phyloP scores from a whole-genome alignment of 1,140 invertebrate species.

The Diprion similis region DNA sequence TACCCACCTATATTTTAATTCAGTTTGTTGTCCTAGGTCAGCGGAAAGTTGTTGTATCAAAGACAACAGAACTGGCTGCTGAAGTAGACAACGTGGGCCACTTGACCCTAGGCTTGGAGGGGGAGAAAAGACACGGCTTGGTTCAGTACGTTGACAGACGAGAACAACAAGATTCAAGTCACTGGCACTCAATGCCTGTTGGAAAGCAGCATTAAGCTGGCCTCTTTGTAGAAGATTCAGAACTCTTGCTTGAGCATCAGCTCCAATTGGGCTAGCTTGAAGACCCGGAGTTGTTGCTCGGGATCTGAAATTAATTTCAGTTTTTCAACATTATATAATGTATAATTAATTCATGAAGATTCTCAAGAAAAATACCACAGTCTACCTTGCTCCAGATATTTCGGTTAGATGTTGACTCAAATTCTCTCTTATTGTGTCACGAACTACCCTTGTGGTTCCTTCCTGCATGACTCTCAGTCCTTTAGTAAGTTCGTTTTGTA shows the following conservation, averaged over 20 bases:
- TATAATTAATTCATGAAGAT: background rate
- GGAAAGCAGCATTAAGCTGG: conserved; percentile 86
- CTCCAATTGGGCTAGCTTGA: conserved; percentile 41
- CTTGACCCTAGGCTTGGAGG: conserved; percentile 59
- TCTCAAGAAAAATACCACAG: background rate
- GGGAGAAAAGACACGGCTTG: conserved; percentile 78
- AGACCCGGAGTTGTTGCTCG: conserved; percentile 63
- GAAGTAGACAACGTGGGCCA: conserved; percentile 52
- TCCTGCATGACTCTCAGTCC: conserved; percentile 48
- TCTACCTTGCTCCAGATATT: conserved; percentile 51
- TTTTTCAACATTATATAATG: background rate
- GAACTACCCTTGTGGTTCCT: conserved; percentile 45
- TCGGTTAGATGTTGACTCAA: conserved; percentile 55
- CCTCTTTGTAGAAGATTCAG: conserved; percentile 75
- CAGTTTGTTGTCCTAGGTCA: conserved; percentile 84
- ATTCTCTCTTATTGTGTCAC: conserved; percentile 54
- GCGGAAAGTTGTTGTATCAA: conserved; percentile 92
- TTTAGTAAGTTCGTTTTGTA: conserved; percentile 50
- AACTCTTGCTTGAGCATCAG: conserved; percentile 70
- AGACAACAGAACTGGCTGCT: conserved; percentile 87
- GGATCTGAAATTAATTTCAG: conserved; percentile 54
- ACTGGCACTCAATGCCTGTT: conserved; percentile 85
- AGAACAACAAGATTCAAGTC: conserved; percentile 85
- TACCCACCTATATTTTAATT: conserved; percentile 83
- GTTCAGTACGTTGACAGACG: conserved; percentile 83